Evolutionary conservation across 2,113 vertebrate genomes (phyloP), one percentile per base, ranked within the genome.

Genomic region (Myotis lucifugus): DNA sequence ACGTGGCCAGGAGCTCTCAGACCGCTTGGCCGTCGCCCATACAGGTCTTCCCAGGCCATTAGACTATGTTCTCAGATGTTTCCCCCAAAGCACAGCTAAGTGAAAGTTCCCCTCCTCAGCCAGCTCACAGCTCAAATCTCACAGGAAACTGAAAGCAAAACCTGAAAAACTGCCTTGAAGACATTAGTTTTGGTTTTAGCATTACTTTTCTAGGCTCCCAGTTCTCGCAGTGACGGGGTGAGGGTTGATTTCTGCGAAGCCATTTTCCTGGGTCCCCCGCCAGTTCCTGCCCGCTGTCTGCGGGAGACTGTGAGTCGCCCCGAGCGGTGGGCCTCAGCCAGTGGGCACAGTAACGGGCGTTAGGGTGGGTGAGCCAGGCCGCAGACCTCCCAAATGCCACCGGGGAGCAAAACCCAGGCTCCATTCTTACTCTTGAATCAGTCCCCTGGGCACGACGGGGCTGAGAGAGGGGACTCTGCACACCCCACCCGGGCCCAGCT

Each of bases 401-500:
- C 0, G 25, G 21, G 1, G 48, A 69, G 34, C 34, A 25, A 34
- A 23, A 17, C 1, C 15, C 29, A 17, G 7, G 14, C 59, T 32
- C 37, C 1, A 25, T 46, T 78, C 29, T 70, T 19, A n/a, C 59
- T 70, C 14, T 5, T 6, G 1, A 8, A 18, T 42, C 25, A 6
- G 2, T n/a, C 21, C 21, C 4, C 66, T 25, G 50, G 29, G 2
- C 37, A 23, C 48, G 10, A 6, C 67, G n/a, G 12, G 12, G 19
- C 61, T 8, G 6, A 8, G 29, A 29, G 77, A 23, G 6, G 15
- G 4, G 17, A 11, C 27, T 73, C 0, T 64, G 52, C 9, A 29
- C 1, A 3, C 13, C 0, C n/a, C 34, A 2, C 42, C 81, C 5
- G 48, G n/a, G 32, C 29, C 21, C 6, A 7, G 2, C 19, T 25